These are phyloP conservation scores for Acrocera orbiculus DNA, from an alignment of 2,888 invertebrate genomes.

Conservation along the genomic window DNA sequence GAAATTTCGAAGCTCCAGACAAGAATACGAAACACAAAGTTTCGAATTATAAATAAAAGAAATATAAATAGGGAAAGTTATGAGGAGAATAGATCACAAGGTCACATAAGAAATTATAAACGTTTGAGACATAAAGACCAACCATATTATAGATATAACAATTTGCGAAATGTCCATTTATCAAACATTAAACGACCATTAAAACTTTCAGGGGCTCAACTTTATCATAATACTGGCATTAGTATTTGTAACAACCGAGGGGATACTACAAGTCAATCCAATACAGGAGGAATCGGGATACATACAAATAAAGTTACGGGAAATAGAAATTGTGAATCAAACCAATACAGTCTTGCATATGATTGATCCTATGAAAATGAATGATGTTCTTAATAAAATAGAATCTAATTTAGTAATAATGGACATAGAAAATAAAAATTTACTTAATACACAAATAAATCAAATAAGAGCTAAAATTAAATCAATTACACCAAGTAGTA, in stretches of 20 bases:
- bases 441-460: conserved; percentile 6
- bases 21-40: no score
- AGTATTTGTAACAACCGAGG: neutral
- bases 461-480: conserved; percentile 9
- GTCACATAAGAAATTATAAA: conserved; percentile 7
- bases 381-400: conserved; percentile 4
- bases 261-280: conserved; percentile 1
- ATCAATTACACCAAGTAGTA: conserved; percentile 6
- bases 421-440: conserved; percentile 5
- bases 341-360: conserved; percentile 8
- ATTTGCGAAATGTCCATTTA: conserved; percentile 7
- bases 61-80: conserved; percentile 4
- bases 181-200: conserved; percentile 10
- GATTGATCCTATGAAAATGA: conserved; percentile 6
- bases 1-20: no score
- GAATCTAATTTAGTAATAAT: conserved; percentile 4
- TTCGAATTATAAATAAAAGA: conserved; percentile 2
- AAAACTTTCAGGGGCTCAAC: conserved; percentile 10
- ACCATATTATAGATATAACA: conserved; percentile 5
- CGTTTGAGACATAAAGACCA: conserved; percentile 7
- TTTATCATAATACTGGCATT: neutral
- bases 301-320: conserved; percentile 1
- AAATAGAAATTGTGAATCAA: conserved; percentile 2
- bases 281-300: conserved; percentile 1
- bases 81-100: conserved; percentile 3